phyloP scores from a whole-genome alignment of 2,888 invertebrate genomes.

The Agonopterix subpropinquella region DNA sequence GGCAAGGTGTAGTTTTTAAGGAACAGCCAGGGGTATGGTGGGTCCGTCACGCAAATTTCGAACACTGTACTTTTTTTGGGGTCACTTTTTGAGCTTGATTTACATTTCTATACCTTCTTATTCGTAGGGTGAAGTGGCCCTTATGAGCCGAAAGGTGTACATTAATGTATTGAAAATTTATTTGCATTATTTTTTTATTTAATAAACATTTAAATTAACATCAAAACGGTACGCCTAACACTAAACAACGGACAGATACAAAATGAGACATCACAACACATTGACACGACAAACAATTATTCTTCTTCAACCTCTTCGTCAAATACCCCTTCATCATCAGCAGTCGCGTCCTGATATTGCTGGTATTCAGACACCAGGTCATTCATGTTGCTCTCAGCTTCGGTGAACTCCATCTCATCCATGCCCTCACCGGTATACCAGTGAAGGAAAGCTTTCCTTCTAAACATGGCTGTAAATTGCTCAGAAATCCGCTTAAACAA shows the following conservation, averaged over 20 bases:
- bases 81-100: no score
- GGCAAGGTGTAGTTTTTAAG: no score
- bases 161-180: no score
- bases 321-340: conserved; percentile 89
- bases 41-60: no score
- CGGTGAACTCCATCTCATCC: conserved; percentile 98
- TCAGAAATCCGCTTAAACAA: conserved; percentile 90
- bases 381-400: conserved; percentile 97
- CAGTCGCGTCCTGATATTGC: conserved; percentile 93
- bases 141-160: no score
- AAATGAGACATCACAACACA: conserved; percentile 22
- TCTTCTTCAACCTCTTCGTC: conserved; percentile 82
- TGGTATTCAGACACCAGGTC: conserved; percentile 93
- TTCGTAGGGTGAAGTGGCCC: no score
- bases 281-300: conserved; percentile 27
- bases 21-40: no score
- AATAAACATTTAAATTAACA: conserved; percentile 16
- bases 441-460: conserved; percentile 95
- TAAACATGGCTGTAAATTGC: conserved; percentile 93
- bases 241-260: conserved; percentile 24
- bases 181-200: no score
- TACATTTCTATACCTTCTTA: no score
- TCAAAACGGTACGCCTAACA: conserved; percentile 40
- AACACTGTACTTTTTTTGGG: no score
- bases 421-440: conserved; percentile 98